Evolutionary conservation across 1,140 invertebrate genomes (phyloP).

Genomic region (Ladona fulva): DNA sequence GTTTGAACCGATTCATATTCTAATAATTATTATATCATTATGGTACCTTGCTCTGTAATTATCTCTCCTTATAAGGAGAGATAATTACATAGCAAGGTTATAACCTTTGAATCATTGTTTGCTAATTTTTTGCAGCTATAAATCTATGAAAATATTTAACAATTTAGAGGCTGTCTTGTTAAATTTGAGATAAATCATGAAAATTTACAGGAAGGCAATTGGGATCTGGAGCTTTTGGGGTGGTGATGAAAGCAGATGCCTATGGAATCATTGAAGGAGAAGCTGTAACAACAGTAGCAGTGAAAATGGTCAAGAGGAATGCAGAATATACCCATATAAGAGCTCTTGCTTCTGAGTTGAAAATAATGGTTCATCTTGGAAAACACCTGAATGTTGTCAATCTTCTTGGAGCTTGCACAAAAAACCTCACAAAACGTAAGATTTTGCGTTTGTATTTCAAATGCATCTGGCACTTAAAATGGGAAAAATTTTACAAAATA

Average conservation of each 20-base stretch:
- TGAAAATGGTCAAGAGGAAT: conserved; percentile 76
- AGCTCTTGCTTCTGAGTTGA: conserved; percentile 81
- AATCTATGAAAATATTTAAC: too few species aligned
- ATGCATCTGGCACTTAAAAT: too few species aligned
- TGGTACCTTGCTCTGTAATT: too few species aligned
- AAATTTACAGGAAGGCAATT: conserved; percentile 64
- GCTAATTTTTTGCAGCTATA: too few species aligned
- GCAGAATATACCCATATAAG: conserved; percentile 63
- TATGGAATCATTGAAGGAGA: conserved; percentile 59
- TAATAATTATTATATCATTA: too few species aligned
- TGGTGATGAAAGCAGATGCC: conserved; percentile 81
- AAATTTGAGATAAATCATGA: too few species aligned
- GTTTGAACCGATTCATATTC: too few species aligned
- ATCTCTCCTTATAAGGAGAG: too few species aligned
- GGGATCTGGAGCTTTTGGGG: conserved; percentile 85
- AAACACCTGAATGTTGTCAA: conserved; percentile 93
- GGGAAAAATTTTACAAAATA: too few species aligned
- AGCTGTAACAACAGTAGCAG: conserved; percentile 61
- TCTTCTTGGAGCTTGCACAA: conserved; percentile 85
- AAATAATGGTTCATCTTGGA: conserved; percentile 91
- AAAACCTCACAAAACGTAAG: conserved; percentile 79
- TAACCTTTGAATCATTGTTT: too few species aligned
- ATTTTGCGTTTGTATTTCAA: conserved; percentile 52
- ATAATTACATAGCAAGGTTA: too few species aligned
- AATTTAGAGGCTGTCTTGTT: too few species aligned